Conservation (phyloP, 2,113 vertebrate species). For the Leucopsar rothschildi region DNA sequence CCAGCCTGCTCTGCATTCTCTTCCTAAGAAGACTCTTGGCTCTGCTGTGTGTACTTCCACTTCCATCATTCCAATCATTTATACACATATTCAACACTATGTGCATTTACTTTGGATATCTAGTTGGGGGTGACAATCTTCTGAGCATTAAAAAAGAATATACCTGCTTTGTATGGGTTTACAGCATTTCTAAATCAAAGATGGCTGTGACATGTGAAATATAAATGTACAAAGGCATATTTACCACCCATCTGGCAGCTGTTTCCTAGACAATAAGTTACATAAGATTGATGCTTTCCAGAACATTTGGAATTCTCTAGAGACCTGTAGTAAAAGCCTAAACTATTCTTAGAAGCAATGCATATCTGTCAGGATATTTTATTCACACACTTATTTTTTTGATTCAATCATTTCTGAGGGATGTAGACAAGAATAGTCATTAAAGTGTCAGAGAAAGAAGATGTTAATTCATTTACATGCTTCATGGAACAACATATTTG, state of each 20-base stretch:
- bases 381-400: background rate
- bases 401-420: background rate
- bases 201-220: background rate
- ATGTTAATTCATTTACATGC: background rate
- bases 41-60: background rate
- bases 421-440: background rate
- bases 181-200: background rate
- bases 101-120: background rate
- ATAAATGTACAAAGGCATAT: background rate
- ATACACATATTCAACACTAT: background rate
- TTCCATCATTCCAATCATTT: background rate
- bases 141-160: background rate
- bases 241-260: background rate
- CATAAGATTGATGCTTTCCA: background rate
- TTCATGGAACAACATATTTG: background rate
- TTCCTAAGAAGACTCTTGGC: background rate
- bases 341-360: background rate
- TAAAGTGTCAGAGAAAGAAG: background rate
- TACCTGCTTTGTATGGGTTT: background rate
- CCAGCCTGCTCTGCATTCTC: background rate
- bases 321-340: background rate
- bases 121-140: background rate
- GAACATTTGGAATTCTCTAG: background rate
- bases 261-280: background rate
- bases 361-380: background rate